These are phyloP conservation scores for Zaprionus gabonicus DNA, from an alignment of 1,140 invertebrate genomes.

Conservation along the genomic window DNA sequence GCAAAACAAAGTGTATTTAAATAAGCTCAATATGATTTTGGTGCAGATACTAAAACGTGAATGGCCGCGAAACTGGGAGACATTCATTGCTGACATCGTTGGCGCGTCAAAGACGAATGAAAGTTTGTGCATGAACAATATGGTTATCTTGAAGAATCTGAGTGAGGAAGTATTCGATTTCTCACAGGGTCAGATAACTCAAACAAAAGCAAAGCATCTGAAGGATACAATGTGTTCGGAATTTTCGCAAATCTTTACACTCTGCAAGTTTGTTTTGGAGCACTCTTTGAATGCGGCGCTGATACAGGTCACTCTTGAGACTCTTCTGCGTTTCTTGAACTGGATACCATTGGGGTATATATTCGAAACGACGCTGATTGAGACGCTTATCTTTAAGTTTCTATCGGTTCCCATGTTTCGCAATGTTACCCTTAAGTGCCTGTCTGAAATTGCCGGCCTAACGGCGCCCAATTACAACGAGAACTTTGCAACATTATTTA, in stretches of 20 bases:
- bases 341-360: slow-evolving; percentile 99
- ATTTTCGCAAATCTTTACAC: slow-evolving; percentile 98
- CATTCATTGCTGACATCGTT: slow-evolving; percentile 99
- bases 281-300: slow-evolving; percentile 98
- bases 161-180: slow-evolving; percentile 99
- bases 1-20: slow-evolving; percentile 97
- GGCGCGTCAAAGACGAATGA: slow-evolving; percentile 99
- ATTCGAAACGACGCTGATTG: slow-evolving; percentile 99
- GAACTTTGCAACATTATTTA: slow-evolving; percentile 95
- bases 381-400: slow-evolving; percentile 98
- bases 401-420: slow-evolving; percentile 98
- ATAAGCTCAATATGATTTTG: slow-evolving; percentile 99
- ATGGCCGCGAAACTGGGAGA: slow-evolving; percentile 99
- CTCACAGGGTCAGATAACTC: slow-evolving; percentile 98
- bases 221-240: slow-evolving; percentile 99
- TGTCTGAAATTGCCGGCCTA: slow-evolving; percentile 98
- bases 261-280: slow-evolving; percentile 99
- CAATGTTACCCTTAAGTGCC: slow-evolving; percentile 98
- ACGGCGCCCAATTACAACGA: slow-evolving; percentile 95
- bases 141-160: slow-evolving; percentile 98
- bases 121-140: slow-evolving; percentile 99
- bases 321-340: slow-evolving; percentile 97
- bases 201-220: slow-evolving; percentile 99
- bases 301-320: slow-evolving; percentile 97
- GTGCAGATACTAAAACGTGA: slow-evolving; percentile 99